Conservation (phyloP, 1,140 invertebrate species). For the Chironomus tepperi region DNA sequence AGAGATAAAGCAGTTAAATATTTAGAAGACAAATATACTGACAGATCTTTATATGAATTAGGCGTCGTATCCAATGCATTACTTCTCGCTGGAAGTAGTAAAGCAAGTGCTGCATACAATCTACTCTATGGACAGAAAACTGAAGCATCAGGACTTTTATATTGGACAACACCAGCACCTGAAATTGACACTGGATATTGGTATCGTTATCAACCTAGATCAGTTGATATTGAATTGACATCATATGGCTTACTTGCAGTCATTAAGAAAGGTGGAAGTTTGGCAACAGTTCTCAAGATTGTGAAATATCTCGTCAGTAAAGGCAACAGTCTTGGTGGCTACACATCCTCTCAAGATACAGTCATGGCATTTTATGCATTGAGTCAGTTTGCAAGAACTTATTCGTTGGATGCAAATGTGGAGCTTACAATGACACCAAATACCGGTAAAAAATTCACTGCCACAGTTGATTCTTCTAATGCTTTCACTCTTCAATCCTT, state of each 20-base stretch:
- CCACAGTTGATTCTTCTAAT: conserved; percentile 37
- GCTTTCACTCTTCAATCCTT: conserved; percentile 42
- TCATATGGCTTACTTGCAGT: conserved; percentile 61
- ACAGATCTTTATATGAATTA: conserved; percentile 64
- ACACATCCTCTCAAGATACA: conserved; percentile 63
- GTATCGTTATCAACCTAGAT: conserved; percentile 41
- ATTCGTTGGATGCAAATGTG: conserved; percentile 31
- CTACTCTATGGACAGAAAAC: background rate
- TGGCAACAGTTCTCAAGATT: conserved; percentile 42
- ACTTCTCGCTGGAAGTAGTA: conserved; percentile 49
- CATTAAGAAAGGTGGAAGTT: conserved; percentile 49
- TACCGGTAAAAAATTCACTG: background rate
- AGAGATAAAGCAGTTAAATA: conserved; percentile 40
- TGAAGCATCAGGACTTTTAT: background rate
- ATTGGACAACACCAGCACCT: background rate
- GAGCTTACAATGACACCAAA: conserved; percentile 25
- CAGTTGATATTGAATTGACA: conserved; percentile 67
- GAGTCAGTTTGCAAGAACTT: conserved; percentile 46
- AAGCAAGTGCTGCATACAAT: background rate
- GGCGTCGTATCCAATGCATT: conserved; percentile 68
- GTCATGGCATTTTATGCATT: conserved; percentile 56
- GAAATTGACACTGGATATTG: conserved; percentile 41
- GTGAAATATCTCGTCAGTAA: conserved; percentile 64
- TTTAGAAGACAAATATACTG: background rate
- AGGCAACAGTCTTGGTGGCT: conserved; percentile 67